Percentiles rank a stretch among this genome's conserved stretches.
Evolutionary conservation across 2,888 invertebrate species (phyloP).

Genomic region (Entomobrya multifasciata): DNA sequence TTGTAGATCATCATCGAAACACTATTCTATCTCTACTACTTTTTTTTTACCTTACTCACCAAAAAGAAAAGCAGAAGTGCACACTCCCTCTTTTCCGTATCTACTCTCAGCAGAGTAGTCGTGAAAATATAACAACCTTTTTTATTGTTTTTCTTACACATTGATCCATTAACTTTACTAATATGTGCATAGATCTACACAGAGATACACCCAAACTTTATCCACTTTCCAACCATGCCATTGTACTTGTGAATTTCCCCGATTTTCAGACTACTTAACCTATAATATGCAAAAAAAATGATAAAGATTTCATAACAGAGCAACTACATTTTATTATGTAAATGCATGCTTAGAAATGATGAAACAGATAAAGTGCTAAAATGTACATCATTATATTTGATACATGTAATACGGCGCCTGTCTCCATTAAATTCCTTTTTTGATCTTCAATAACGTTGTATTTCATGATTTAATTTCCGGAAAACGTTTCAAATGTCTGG

Average conservation of each 20-base stretch:
- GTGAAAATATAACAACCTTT: background rate
- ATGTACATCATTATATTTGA: background rate
- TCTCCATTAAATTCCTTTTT: background rate
- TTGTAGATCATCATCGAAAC: background rate
- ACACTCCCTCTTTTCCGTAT: background rate
- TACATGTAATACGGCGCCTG: background rate
- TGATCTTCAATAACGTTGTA: constrained; percentile 37
- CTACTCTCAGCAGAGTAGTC: constrained; percentile 26
- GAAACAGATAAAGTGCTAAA: no score
- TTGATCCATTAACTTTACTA: constrained; percentile 49
- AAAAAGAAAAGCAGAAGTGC: background rate
- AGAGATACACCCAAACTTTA: background rate
- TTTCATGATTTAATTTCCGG: constrained; percentile 61
- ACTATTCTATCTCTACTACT: background rate
- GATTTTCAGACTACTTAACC: background rate
- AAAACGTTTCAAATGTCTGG: constrained; percentile 1
- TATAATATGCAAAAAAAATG: background rate
- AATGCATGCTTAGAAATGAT: background rate
- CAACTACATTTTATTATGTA: background rate
- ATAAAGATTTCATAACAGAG: background rate
- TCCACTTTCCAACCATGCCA: no score
- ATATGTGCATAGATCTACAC: background rate
- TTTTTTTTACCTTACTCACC: background rate
- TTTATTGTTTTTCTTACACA: constrained; percentile 35
- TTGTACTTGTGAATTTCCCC: no score